Base-by-base conservation (phyloP, 2,113 vertebrate species). In the Rhipidura dahli region DNA sequence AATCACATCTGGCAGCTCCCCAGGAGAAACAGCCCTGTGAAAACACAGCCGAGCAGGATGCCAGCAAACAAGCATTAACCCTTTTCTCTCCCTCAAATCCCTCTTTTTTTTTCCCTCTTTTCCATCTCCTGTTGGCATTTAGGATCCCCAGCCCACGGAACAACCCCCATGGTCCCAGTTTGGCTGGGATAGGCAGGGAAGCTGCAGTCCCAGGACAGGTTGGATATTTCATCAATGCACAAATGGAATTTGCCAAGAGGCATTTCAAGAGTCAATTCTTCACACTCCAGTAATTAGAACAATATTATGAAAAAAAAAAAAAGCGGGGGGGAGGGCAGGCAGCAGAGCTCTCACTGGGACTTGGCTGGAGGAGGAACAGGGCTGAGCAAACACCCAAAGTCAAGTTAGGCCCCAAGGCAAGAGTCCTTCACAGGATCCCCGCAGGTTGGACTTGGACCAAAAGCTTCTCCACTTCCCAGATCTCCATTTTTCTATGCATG, bases 261-360 rank as follows among this genome's bases (percentile, higher is more conserved):
- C 91, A 27, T 94, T 94, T 83, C 27, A 89, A 50, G 83, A 94
- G 96, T 96, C 95, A 59, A 73, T 94, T 92, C 94, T 94, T 94
- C 92, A 95, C 96, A 96, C 87, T 93, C 89, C 95, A 94, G 91
- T 97, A 91, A 97, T 89, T 94, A 85, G 83, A 95, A 96, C 70
- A 92, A 89, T 91, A 83, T 96, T 92, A 87, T 54, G 77, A 44
- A 86, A n/a, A 5, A 20, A 45, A 42, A 10, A 10, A 23, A 50
- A n/a, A n/a, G n/a, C n/a, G n/a, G n/a, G n/a, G 39, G 85, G 59
- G 42, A 49, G 65, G 87, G 87, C 4, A 5, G 71, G 78, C 33
- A 23, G 82, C 81, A 73, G 84, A 0, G 9, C 68, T 22, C 72
- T 71, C 27, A 17, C 10, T 4, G 86, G 64, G 76, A 70, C 30